phyloP scores from a whole-genome alignment of 2,113 vertebrate genomes.

The Varanus salvator region DNA sequence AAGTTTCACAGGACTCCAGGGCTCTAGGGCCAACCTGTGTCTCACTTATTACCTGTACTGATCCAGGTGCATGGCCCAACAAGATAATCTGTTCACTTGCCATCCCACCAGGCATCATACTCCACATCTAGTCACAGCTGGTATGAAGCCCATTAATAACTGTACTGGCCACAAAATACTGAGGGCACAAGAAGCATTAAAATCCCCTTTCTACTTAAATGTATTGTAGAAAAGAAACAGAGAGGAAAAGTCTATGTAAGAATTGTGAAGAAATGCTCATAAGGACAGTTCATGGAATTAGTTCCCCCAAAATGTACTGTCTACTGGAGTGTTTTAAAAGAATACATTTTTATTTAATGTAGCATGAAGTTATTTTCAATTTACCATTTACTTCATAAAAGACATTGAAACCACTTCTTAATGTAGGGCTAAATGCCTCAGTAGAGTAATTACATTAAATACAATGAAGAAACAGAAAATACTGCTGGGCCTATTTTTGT shows the following conservation, averaged over 20 bases:
- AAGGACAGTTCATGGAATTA: background rate
- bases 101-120: background rate
- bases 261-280: background rate
- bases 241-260: background rate
- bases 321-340: conserved; percentile 6
- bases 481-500: background rate
- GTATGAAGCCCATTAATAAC: background rate
- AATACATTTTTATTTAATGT: background rate
- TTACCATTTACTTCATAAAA: conserved; percentile 26
- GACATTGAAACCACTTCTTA: background rate
- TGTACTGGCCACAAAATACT: background rate
- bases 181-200: background rate
- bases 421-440: background rate
- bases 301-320: background rate
- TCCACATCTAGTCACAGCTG: background rate
- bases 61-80: no score
- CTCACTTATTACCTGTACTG: no score
- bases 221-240: rapidly evolving
- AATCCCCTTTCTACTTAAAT: background rate
- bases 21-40: no score
- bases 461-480: background rate
- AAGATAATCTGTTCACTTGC: background rate
- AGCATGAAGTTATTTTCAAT: background rate
- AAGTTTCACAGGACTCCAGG: background rate
- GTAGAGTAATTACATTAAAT: conserved; percentile 11